A percentile compares a stretch with the other conserved stretches of the same genome.
These are phyloP conservation scores for Drosophila anomalata DNA, from an alignment of 2,888 invertebrate species.

Conservation along the genomic window DNA sequence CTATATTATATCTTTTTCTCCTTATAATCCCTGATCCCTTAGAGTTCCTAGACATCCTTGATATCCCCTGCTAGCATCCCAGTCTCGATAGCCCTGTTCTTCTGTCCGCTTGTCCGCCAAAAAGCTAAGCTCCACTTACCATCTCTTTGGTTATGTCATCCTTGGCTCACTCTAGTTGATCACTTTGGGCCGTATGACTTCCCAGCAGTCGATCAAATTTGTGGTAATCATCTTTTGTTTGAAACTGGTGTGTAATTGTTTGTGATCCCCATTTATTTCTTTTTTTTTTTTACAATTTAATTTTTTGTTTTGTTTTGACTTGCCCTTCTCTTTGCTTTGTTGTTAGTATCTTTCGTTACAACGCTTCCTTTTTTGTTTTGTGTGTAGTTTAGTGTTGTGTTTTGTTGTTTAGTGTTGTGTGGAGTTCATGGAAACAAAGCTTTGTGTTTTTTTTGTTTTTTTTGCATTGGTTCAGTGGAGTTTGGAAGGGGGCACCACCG, in stretches of 20 bases:
- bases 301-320: conserved; percentile 22
- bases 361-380: background rate
- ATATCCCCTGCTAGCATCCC: too few relatives aligned
- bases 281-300: conserved; percentile 14
- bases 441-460: conserved; percentile 9
- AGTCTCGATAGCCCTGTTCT: background rate
- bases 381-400: background rate
- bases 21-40: too few relatives aligned
- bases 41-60: too few relatives aligned
- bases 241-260: conserved; percentile 33
- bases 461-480: conserved; percentile 29
- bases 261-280: conserved; percentile 16
- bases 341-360: conserved; percentile 14
- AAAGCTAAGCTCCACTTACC: background rate
- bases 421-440: conserved; percentile 44
- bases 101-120: background rate
- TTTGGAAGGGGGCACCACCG: conserved; percentile 28
- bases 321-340: conserved; percentile 41
- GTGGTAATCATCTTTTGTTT: conserved; percentile 35
- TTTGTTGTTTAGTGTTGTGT: conserved; percentile 1
- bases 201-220: conserved; percentile 36
- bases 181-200: conserved; percentile 11
- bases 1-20: too few relatives aligned
- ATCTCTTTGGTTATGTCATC: background rate
- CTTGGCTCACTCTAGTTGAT: conserved; percentile 5